Evolutionary conservation across 2,888 invertebrate genomes (phyloP).

Genomic region (Tolmerus cingulatus): DNA sequence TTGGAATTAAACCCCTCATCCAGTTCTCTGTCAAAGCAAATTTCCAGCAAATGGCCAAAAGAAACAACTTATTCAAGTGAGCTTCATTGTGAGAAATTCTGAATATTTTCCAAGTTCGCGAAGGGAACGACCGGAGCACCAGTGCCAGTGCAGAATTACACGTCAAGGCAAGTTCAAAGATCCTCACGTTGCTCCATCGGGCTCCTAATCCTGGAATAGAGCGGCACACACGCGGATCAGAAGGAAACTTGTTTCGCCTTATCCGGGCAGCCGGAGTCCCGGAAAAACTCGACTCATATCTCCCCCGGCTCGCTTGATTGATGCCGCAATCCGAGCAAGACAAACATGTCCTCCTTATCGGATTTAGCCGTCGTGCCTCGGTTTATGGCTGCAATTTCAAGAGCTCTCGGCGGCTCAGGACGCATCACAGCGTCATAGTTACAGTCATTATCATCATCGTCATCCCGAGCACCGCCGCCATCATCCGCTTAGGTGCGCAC

Average conservation of each 20-base stretch:
- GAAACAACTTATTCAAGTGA: background rate
- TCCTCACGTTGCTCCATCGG: background rate
- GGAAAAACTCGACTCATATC: slow-evolving; percentile 22
- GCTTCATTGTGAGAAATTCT: background rate
- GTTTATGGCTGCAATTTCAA: slow-evolving; percentile 16
- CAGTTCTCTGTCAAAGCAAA: background rate
- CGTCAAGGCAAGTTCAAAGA: slow-evolving; percentile 10
- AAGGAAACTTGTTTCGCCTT: slow-evolving; percentile 3
- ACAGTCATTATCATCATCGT: slow-evolving; percentile 4
- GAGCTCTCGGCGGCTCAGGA: background rate
- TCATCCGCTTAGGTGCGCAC: background rate
- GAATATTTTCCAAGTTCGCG: background rate
- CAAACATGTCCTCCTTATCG: slow-evolving; percentile 29
- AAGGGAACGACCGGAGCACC: background rate
- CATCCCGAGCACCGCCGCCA: background rate
- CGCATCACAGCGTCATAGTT: background rate
- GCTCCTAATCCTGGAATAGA: background rate
- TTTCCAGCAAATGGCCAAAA: background rate
- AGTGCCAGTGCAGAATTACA: background rate
- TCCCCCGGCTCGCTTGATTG: background rate
- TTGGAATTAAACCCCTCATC: background rate
- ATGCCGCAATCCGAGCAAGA: background rate
- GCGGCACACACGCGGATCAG: background rate
- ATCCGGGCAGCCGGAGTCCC: background rate
- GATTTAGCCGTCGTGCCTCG: background rate